phyloP scores from a whole-genome alignment of 2,113 vertebrate genomes.

The Mustela nigripes region DNA sequence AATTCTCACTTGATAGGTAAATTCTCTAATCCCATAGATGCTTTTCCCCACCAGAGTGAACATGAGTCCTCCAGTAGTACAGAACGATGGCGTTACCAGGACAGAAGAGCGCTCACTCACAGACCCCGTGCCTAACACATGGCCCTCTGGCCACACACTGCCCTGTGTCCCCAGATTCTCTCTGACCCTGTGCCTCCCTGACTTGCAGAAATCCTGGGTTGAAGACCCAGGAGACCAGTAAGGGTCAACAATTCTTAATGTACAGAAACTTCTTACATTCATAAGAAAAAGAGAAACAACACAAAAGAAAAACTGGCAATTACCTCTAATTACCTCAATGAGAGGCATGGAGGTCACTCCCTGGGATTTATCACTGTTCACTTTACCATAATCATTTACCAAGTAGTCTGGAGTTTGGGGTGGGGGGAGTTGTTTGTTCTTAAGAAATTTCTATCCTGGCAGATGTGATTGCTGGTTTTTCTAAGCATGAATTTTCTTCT shows the following conservation, averaged over 20 bases:
- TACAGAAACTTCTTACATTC: too few relatives aligned
- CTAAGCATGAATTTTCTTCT: constrained; percentile 22
- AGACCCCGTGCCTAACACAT: not conserved
- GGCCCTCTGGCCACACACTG: too few relatives aligned
- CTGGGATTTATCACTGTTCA: not conserved
- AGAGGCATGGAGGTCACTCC: not conserved
- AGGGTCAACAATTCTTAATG: not conserved
- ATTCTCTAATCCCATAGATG: not conserved
- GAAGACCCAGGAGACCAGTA: not conserved
- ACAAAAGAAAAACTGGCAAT: too few relatives aligned
- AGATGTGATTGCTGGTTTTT: not conserved
- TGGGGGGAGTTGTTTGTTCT: not conserved
- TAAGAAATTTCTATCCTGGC: not conserved
- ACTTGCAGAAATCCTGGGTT: not conserved
- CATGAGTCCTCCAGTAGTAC: not conserved
- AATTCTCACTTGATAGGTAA: not conserved
- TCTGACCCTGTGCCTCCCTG: not conserved
- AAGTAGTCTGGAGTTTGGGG: not conserved
- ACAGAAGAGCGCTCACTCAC: not conserved
- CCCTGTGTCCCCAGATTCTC: not conserved
- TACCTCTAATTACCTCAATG: not conserved
- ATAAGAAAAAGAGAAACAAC: too few relatives aligned
- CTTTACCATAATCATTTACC: not conserved
- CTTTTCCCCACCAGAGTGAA: not conserved
- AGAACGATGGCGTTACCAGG: not conserved